These are phyloP conservation scores for Lanius collurio DNA, from an alignment of 2,113 vertebrate genomes.

Conservation along the genomic window DNA sequence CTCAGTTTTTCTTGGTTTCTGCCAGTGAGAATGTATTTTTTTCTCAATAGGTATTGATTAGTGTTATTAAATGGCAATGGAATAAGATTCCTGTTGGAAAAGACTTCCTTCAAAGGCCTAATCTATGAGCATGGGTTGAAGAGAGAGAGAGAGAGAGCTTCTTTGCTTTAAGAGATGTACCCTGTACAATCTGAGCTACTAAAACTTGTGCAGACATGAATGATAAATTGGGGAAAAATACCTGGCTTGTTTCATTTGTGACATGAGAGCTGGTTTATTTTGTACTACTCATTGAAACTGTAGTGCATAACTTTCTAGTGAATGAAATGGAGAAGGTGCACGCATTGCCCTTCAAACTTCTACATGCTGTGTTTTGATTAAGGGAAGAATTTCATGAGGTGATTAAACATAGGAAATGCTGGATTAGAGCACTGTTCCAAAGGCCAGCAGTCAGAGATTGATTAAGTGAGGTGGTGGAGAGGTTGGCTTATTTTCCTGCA, in stretches of 20 bases:
- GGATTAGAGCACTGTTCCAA: not conserved
- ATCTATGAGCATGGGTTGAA: not conserved
- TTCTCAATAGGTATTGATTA: not conserved
- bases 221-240: not conserved
- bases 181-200: not conserved
- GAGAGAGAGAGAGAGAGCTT: not conserved
- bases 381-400: not conserved
- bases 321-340: not conserved
- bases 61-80: not conserved
- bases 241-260: conserved; percentile 10
- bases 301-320: not conserved
- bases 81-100: not conserved
- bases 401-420: not conserved
- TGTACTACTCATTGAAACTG: not conserved
- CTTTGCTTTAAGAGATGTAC: not conserved
- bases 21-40: conserved; percentile 33
- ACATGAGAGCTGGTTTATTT: not conserved
- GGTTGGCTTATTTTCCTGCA: not conserved
- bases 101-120: conserved; percentile 8
- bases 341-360: not conserved
- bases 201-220: not conserved
- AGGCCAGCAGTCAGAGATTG: not conserved
- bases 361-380: not conserved
- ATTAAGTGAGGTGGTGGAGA: not conserved
- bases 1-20: conserved; percentile 45